Conservation (phyloP, 2,113 vertebrate species). For the Poecile atricapillus region DNA sequence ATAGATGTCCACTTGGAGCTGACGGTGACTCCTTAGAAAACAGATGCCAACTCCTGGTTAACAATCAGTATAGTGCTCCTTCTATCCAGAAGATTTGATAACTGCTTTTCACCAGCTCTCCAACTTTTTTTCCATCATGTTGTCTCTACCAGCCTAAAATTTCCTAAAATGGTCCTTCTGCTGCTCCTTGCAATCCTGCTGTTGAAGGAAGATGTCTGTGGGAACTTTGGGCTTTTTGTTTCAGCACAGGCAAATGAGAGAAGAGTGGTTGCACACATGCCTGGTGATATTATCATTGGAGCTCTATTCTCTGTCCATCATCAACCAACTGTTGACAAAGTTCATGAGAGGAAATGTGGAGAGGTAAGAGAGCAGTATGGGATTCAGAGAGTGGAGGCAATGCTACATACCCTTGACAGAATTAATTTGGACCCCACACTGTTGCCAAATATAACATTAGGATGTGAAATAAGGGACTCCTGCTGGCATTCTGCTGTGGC, state of each 20-base stretch:
- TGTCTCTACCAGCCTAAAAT: conserved; percentile 74
- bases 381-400: conserved; percentile 97
- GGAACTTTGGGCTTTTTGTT: conserved; percentile 65
- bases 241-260: conserved; percentile 87
- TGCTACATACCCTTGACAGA: conserved; percentile 93
- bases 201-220: conserved; percentile 76
- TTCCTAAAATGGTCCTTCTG: conserved; percentile 83
- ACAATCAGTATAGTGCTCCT: background rate
- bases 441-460: conserved; percentile 91
- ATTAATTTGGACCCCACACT: conserved; percentile 89
- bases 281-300: conserved; percentile 96
- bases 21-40: conserved; percentile 48
- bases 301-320: conserved; percentile 98
- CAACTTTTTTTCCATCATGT: conserved; percentile 62
- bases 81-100: conserved; percentile 24
- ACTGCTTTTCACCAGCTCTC: background rate
- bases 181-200: conserved; percentile 75
- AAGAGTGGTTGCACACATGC: conserved; percentile 91
- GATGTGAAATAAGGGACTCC: conserved; percentile 97
- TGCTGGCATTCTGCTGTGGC: conserved; percentile 98
- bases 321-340: conserved; percentile 95
- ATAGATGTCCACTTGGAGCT: conserved; percentile 31
- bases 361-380: conserved; percentile 96
- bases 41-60: conserved; percentile 27
- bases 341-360: conserved; percentile 96